These are phyloP conservation scores for Hydrocynus forskahlii DNA, from an alignment of 2,797 vertebrate genomes.

Conservation along the genomic window DNA sequence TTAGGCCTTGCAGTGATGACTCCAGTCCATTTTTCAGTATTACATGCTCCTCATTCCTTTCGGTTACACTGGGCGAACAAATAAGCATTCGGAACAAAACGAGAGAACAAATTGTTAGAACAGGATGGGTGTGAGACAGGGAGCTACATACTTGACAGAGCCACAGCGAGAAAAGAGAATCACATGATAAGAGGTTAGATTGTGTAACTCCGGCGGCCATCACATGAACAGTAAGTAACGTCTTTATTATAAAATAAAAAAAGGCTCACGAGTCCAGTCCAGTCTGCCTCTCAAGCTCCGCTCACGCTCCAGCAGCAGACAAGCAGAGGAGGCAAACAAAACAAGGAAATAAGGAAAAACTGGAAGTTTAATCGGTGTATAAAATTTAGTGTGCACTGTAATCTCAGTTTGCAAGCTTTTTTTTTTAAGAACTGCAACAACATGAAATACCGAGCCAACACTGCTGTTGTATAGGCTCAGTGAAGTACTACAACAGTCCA, in stretches of 20 bases:
- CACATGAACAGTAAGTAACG: constrained; percentile 26
- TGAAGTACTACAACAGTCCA: not conserved
- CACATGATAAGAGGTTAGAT: constrained; percentile 36
- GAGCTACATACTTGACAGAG: constrained; percentile 29
- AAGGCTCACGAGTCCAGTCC: constrained; percentile 33
- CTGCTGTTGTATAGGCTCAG: not conserved
- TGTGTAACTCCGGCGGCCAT: constrained; percentile 32
- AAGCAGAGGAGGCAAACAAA: constrained; percentile 32
- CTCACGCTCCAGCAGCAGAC: not conserved
- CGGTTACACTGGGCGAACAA: constrained; percentile 13
- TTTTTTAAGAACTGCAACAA: not conserved
- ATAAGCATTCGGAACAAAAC: not conserved
- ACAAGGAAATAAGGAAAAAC: not conserved
- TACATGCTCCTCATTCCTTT: constrained; percentile 20
- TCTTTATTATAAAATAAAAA: constrained; percentile 42
- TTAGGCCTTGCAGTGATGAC: constrained; percentile 29
- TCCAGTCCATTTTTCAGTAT: constrained; percentile 1
- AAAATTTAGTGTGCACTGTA: not conserved
- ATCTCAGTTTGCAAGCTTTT: constrained; percentile 1
- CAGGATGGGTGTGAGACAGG: not conserved
- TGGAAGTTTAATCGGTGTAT: not conserved
- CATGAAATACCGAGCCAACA: not conserved
- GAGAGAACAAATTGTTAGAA: not conserved
- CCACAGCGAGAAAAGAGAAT: constrained; percentile 42
- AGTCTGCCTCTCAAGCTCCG: not conserved